Evolutionary conservation across 2,113 vertebrate genomes (phyloP).

Genomic region (Bos indicus): DNA sequence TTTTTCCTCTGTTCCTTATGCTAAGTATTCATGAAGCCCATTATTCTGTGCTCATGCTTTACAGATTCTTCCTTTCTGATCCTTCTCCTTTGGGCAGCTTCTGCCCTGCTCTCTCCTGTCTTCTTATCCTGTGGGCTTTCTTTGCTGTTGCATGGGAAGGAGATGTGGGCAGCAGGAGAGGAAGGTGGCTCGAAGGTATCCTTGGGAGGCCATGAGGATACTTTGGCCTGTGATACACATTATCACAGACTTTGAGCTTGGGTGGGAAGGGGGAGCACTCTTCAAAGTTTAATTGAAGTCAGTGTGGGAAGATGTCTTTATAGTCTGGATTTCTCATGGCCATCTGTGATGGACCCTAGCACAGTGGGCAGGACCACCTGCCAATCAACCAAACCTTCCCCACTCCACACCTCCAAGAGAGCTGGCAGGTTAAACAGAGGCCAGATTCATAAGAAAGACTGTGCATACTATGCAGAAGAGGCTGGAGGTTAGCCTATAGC

Average conservation of each 20-base stretch:
- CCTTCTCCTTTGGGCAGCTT: conserved; percentile 39
- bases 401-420: neutral
- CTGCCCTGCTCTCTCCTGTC: neutral
- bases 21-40: conserved; percentile 80
- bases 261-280: neutral
- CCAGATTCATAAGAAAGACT: conserved; percentile 31
- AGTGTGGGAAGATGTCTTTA: neutral
- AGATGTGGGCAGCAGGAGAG: neutral
- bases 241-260: conserved; percentile 4
- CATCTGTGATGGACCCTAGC: neutral
- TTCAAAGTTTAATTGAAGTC: neutral
- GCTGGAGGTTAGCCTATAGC: neutral
- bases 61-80: conserved; percentile 66
- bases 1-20: conserved; percentile 70
- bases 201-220: neutral
- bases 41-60: conserved; percentile 75
- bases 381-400: neutral
- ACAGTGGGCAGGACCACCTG: neutral
- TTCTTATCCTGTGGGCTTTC: neutral
- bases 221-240: neutral
- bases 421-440: neutral
- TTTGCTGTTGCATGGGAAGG: conserved; percentile 10
- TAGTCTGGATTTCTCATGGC: neutral
- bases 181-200: neutral
- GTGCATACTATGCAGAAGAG: neutral